Evolutionary conservation across 64 coral and sea anemone species (phyloP).

Genomic region (Pachyseris speciosa): DNA sequence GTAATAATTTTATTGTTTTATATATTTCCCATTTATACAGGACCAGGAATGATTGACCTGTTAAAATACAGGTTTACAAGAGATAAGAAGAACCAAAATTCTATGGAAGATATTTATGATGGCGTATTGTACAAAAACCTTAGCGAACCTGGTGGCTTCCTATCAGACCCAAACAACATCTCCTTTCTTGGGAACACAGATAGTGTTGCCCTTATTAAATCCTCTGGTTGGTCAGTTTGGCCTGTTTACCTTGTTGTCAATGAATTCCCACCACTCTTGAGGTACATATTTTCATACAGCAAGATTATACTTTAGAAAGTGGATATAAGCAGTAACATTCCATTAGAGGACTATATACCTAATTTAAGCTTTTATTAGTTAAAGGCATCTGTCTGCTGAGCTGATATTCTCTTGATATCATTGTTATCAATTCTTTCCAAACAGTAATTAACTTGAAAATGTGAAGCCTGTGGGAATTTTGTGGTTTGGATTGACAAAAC

Average conservation of each 20-base stretch:
- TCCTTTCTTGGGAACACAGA: conserved; percentile 58
- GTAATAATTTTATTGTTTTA: not conserved
- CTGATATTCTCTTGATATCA: not conserved
- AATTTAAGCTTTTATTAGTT: not conserved
- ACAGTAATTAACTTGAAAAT: no score
- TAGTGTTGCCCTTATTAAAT: conserved; percentile 11
- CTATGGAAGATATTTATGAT: conserved; percentile 68
- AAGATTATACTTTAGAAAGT: not conserved
- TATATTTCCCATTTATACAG: not conserved
- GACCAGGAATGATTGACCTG: conserved; percentile 12
- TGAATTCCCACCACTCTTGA: conserved; percentile 23
- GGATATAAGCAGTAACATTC: not conserved
- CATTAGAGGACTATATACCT: not conserved
- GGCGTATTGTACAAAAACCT: conserved; percentile 30
- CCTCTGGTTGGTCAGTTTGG: conserved; percentile 23
- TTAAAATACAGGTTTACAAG: conserved; percentile 17
- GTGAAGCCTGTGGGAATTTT: no score
- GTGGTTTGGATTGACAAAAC: no score
- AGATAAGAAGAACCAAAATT: not conserved
- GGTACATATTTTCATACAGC: not conserved
- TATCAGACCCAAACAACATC: conserved; percentile 10
- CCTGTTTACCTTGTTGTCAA: conserved; percentile 41
- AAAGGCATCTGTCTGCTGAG: not conserved
- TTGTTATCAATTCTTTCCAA: no score
- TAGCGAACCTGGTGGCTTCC: conserved; percentile 36